Conservation (phyloP, 2,888 invertebrate species). For the Apamea monoglypha region DNA sequence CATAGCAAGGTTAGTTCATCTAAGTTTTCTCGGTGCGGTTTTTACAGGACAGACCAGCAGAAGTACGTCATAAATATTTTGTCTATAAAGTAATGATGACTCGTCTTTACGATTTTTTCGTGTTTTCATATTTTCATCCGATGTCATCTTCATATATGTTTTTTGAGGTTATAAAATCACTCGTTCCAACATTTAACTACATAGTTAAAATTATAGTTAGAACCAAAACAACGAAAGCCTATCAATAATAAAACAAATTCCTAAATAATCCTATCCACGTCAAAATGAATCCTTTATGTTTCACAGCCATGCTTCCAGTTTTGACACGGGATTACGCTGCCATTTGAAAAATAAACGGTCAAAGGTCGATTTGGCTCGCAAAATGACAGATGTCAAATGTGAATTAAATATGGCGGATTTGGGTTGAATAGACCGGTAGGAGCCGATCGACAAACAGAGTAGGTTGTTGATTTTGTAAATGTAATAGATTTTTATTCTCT, state of each 20-base stretch:
- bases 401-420: slow-evolving; percentile 77
- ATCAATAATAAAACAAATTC: slow-evolving; percentile 39
- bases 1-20: neutral
- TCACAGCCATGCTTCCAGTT: slow-evolving; percentile 60
- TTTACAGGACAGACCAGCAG: neutral
- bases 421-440: slow-evolving; percentile 38
- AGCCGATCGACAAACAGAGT: slow-evolving; percentile 1
- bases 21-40: neutral
- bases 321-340: slow-evolving; percentile 70
- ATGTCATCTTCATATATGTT: neutral
- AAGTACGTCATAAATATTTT: neutral
- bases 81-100: neutral
- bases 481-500: neutral
- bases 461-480: slow-evolving; percentile 4
- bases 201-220: neutral
- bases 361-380: slow-evolving; percentile 76
- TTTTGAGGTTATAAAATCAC: neutral
- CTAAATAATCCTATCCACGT: slow-evolving; percentile 52
- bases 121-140: too few relatives aligned
- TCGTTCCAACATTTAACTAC: neutral
- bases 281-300: slow-evolving; percentile 59
- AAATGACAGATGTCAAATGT: slow-evolving; percentile 84
- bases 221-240: neutral
- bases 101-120: neutral
- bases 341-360: slow-evolving; percentile 77